These are phyloP conservation scores for Phenganax marumi DNA, from an alignment of 92 coral and sea anemone genomes.

Conservation along the genomic window DNA sequence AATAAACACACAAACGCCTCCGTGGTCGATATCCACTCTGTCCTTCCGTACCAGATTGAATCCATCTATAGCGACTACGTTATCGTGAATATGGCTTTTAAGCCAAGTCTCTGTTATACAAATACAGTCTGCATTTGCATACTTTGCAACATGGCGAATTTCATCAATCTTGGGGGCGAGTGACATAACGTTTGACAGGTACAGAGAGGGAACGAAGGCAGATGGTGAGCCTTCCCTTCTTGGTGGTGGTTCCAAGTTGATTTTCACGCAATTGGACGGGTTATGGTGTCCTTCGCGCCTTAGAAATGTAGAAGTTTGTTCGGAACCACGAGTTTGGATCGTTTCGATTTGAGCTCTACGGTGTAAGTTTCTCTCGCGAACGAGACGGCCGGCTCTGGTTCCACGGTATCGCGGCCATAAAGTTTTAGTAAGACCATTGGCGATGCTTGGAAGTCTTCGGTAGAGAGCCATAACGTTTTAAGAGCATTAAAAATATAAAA, in stretches of 20 bases:
- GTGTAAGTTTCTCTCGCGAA: too few relatives aligned
- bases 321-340: neutral
- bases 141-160: slow-evolving; percentile 27
- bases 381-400: too few relatives aligned
- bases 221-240: slow-evolving; percentile 44
- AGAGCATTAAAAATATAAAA: too few relatives aligned
- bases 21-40: slow-evolving; percentile 7
- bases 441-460: slow-evolving; percentile 1
- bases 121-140: slow-evolving; percentile 51
- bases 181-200: too few relatives aligned
- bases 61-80: too few relatives aligned
- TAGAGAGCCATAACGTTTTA: too few relatives aligned
- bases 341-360: too few relatives aligned
- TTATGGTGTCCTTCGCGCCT: slow-evolving; percentile 28
- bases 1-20: slow-evolving; percentile 20
- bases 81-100: too few relatives aligned
- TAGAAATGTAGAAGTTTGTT: neutral
- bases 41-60: neutral
- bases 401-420: slow-evolving; percentile 16
- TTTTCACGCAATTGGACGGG: slow-evolving; percentile 44
- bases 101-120: neutral
- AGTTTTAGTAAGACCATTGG: slow-evolving; percentile 8
- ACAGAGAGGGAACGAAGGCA: too few relatives aligned
- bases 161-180: too few relatives aligned
- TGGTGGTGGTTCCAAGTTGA: slow-evolving; percentile 41